Conservation (phyloP, 1,140 invertebrate genomes). For the Antheraea pernyi region DNA sequence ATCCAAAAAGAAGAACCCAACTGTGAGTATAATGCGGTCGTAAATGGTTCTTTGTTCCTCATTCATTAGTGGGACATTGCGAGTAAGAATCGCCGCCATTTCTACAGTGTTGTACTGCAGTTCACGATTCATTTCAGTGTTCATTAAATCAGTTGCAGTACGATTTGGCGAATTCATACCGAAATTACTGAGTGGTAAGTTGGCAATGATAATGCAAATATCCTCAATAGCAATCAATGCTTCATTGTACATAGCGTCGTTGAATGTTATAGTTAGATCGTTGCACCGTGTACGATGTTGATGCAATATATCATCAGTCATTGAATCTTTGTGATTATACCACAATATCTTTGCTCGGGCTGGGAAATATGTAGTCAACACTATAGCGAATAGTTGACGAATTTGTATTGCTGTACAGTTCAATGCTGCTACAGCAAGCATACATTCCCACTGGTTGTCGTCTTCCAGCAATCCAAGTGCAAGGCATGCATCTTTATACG, state of each 20-base stretch:
- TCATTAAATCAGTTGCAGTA: neutral
- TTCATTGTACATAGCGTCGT: conserved; percentile 18
- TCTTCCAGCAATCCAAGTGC: conserved; percentile 31
- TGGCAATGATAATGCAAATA: conserved; percentile 19
- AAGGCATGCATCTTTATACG: conserved; percentile 33
- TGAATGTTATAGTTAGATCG: conserved; percentile 19
- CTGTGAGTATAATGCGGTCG: too few species aligned
- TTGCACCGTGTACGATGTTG: conserved; percentile 5
- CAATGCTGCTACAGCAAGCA: conserved; percentile 33
- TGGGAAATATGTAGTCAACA: conserved; percentile 34
- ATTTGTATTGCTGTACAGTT: conserved; percentile 35
- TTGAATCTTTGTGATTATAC: conserved; percentile 33
- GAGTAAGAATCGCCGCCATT: conserved; percentile 35
- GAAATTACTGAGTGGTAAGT: conserved; percentile 33
- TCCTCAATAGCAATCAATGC: conserved; percentile 30
- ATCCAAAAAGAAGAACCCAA: too few species aligned
- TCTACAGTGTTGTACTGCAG: conserved; percentile 35
- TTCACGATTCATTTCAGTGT: conserved; percentile 52
- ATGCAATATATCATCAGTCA: conserved; percentile 25
- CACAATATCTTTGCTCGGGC: conserved; percentile 29
- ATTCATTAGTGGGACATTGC: conserved; percentile 41
- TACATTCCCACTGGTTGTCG: conserved; percentile 30
- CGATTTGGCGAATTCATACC: conserved; percentile 38
- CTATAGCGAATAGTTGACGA: conserved; percentile 36
- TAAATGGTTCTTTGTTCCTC: conserved; percentile 46